Percentiles rank a stretch among this genome's conserved stretches.
Conservation (phyloP, 2,888 invertebrate species). For the Rhimphoctona megacephalus region DNA sequence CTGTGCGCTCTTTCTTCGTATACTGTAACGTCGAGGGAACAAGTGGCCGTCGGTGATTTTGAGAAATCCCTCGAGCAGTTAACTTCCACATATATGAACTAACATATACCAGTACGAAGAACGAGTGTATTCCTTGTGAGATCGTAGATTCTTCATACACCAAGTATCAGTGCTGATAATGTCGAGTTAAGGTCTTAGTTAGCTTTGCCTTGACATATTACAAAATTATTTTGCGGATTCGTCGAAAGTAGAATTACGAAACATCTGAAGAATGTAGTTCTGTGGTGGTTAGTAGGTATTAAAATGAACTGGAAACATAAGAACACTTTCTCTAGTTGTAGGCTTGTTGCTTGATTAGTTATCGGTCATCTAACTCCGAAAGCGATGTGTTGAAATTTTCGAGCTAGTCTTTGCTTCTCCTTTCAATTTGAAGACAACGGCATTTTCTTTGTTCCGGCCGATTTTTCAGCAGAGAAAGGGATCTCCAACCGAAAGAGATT, state of each 20-base stretch:
- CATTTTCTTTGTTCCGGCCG: conserved; percentile 10
- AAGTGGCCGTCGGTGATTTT: conserved; percentile 57
- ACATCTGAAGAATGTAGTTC: neutral
- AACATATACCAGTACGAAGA: neutral
- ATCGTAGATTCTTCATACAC: conserved; percentile 1
- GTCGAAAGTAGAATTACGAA: neutral
- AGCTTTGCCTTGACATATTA: neutral
- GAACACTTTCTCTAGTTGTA: neutral
- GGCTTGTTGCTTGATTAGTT: neutral
- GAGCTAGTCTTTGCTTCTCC: neutral
- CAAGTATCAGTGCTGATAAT: conserved; percentile 11
- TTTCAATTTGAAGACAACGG: neutral
- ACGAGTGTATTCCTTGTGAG: neutral
- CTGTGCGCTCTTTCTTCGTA: conserved; percentile 61
- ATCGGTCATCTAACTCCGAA: neutral
- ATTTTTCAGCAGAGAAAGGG: conserved; percentile 3
- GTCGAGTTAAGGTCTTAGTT: neutral
- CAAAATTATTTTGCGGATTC: neutral
- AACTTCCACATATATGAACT: conserved; percentile 4
- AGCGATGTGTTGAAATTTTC: neutral
- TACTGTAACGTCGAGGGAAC: conserved; percentile 58
- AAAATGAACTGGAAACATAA: neutral
- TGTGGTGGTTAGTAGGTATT: too few species aligned
- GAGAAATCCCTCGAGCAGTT: conserved; percentile 54
- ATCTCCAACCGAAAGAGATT: conserved; percentile 12